Evolutionary conservation across 2,113 vertebrate species (phyloP).

Genomic region (Muscicapa adusta): DNA sequence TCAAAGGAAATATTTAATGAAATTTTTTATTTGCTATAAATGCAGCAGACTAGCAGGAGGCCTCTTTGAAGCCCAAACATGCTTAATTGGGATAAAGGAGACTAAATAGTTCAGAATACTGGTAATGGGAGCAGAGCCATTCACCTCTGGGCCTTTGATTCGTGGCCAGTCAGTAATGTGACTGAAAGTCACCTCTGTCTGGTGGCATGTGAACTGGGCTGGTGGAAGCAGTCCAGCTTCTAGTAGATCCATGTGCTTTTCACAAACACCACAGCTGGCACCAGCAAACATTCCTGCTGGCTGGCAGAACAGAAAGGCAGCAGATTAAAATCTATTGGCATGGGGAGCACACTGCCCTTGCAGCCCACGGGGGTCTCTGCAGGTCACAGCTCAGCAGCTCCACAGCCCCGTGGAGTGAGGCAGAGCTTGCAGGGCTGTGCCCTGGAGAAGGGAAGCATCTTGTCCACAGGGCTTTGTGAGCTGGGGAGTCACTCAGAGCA

Average conservation of each 20-base stretch:
- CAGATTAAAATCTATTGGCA: neutral
- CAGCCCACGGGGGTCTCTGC: neutral
- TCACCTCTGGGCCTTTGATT: conserved; percentile 39
- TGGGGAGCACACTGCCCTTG: neutral
- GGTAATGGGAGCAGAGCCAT: conserved; percentile 1
- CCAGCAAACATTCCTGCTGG: conserved; percentile 4
- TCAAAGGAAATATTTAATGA: neutral
- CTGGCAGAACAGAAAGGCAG: neutral
- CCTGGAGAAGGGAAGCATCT: neutral
- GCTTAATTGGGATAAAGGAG: conserved; percentile 40
- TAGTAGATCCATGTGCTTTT: conserved; percentile 23
- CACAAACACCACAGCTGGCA: neutral
- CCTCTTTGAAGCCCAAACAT: conserved; percentile 3
- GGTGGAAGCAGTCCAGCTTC: conserved; percentile 43
- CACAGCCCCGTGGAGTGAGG: accelerated
- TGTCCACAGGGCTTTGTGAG: neutral
- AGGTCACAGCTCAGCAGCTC: neutral
- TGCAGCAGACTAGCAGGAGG: neutral
- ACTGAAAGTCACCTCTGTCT: conserved; percentile 44
- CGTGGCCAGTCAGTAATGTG: neutral
- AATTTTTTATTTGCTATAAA: neutral
- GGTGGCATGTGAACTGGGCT: conserved; percentile 17
- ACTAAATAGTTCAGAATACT: neutral
- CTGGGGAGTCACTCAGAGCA: neutral
- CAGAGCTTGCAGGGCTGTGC: neutral